Evolutionary conservation across 2,888 invertebrate species (phyloP).

Genomic region (Adela reaumurella): DNA sequence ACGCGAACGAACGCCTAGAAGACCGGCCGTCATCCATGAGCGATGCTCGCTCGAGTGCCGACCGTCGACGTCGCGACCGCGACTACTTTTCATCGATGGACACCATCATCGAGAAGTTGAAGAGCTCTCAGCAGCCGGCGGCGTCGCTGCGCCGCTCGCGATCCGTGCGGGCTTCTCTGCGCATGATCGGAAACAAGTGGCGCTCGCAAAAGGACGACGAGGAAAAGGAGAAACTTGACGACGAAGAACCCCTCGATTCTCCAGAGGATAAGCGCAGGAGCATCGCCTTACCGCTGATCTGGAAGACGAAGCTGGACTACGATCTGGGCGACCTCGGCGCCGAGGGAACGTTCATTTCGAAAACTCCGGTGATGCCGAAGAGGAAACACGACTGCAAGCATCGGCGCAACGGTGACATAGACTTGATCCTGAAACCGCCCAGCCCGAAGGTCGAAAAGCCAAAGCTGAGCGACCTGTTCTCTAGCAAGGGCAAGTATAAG

Average conservation of each 20-base stretch:
- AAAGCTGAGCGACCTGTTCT: slow-evolving; percentile 46
- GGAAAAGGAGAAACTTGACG: slow-evolving; percentile 26
- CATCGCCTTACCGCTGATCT: slow-evolving; percentile 35
- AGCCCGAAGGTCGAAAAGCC: slow-evolving; percentile 38
- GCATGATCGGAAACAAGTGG: slow-evolving; percentile 62
- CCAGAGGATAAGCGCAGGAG: slow-evolving; percentile 30
- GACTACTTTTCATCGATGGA: slow-evolving; percentile 28
- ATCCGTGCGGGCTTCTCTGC: slow-evolving; percentile 67
- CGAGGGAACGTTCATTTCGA: slow-evolving; percentile 45
- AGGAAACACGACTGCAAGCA: slow-evolving; percentile 33
- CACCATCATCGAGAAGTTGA: slow-evolving; percentile 49
- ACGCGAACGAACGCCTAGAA: not conserved
- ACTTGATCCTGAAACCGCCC: slow-evolving; percentile 38
- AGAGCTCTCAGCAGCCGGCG: slow-evolving; percentile 37
- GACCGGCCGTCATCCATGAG: slow-evolving; percentile 29
- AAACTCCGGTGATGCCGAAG: slow-evolving; percentile 45
- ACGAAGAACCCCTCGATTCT: not conserved
- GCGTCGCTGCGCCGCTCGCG: slow-evolving; percentile 60
- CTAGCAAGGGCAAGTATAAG: slow-evolving; percentile 39
- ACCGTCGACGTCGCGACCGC: slow-evolving; percentile 20
- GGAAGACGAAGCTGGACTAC: slow-evolving; percentile 27
- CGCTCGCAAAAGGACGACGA: slow-evolving; percentile 44
- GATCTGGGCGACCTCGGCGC: slow-evolving; percentile 41
- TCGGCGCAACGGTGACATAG: slow-evolving; percentile 42
- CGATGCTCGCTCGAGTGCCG: slow-evolving; percentile 42